Percentiles rank a stretch among this genome's conserved stretches.
These are phyloP conservation scores for Trichonephila clavata DNA, from an alignment of 1,140 invertebrate species.

Conservation along the genomic window DNA sequence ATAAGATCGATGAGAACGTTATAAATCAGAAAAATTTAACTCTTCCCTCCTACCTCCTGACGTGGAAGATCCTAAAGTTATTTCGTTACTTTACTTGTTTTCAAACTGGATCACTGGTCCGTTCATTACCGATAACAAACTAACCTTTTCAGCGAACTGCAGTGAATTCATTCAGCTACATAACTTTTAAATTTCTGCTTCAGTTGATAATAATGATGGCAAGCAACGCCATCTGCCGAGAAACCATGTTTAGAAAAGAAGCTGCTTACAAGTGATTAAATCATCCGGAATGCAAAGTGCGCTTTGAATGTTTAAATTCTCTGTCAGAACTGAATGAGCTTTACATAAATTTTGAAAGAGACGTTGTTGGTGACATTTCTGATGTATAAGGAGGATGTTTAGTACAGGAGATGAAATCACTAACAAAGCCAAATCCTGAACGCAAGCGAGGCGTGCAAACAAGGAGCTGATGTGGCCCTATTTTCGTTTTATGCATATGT, in stretches of 20 bases:
- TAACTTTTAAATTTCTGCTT: slow-evolving; percentile 21
- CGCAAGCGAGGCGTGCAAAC: too few relatives aligned
- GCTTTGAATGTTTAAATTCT: not conserved
- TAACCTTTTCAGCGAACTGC: not conserved
- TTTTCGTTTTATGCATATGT: too few relatives aligned
- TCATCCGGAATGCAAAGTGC: not conserved
- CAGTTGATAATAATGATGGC: not conserved
- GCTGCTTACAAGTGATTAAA: not conserved
- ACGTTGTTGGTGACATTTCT: not conserved
- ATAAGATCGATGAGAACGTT: not conserved
- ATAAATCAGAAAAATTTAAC: slow-evolving; percentile 32
- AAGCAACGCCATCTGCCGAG: not conserved
- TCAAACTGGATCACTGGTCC: slow-evolving; percentile 13
- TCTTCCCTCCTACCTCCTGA: not conserved
- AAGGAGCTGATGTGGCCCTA: too few relatives aligned
- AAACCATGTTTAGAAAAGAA: not conserved
- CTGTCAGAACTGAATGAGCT: not conserved
- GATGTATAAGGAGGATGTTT: too few relatives aligned
- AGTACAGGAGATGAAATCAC: too few relatives aligned
- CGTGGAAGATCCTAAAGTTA: slow-evolving; percentile 3
- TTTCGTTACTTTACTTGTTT: not conserved
- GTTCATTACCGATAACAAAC: slow-evolving; percentile 25
- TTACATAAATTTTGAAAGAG: not conserved
- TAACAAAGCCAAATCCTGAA: too few relatives aligned
- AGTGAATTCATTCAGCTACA: slow-evolving; percentile 17